A percentile compares a stretch with the other conserved stretches of the same genome.
These are phyloP conservation scores for Vipera ursinii DNA, from an alignment of 2,797 vertebrate genomes.

Conservation along the genomic window DNA sequence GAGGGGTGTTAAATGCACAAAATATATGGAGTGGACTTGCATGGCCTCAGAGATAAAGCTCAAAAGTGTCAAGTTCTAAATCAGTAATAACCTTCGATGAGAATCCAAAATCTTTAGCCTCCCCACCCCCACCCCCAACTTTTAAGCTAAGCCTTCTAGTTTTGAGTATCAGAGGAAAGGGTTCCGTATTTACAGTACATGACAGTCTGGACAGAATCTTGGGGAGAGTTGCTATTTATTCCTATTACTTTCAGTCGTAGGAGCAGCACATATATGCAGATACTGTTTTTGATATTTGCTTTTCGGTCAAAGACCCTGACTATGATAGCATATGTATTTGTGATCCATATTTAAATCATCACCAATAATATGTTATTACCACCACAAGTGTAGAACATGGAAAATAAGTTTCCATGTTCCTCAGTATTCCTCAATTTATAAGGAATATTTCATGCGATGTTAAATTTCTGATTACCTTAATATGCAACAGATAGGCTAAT, in stretches of 20 bases:
- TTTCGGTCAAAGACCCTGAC: background rate
- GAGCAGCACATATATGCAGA: background rate
- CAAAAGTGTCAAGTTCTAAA: background rate
- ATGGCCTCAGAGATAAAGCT: background rate
- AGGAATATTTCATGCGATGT: background rate
- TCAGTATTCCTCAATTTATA: background rate
- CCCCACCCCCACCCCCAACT: background rate
- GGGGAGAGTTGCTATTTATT: background rate
- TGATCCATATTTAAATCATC: background rate
- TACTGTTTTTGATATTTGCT: background rate
- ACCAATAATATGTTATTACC: background rate
- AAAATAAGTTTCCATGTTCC: background rate
- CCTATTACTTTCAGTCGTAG: background rate
- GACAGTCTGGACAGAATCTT: background rate
- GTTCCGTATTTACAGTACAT: background rate
- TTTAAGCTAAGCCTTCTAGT: background rate
- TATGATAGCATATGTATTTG: background rate
- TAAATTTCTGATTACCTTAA: background rate
- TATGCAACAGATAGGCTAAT: background rate
- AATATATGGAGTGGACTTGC: background rate
- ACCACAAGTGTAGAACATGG: background rate
- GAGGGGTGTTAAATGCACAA: background rate
- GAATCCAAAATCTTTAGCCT: background rate
- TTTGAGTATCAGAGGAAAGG: background rate
- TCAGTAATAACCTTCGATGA: background rate